Evolutionary conservation across 2,797 vertebrate genomes (phyloP).

Genomic region (Enteromius anoplus): DNA sequence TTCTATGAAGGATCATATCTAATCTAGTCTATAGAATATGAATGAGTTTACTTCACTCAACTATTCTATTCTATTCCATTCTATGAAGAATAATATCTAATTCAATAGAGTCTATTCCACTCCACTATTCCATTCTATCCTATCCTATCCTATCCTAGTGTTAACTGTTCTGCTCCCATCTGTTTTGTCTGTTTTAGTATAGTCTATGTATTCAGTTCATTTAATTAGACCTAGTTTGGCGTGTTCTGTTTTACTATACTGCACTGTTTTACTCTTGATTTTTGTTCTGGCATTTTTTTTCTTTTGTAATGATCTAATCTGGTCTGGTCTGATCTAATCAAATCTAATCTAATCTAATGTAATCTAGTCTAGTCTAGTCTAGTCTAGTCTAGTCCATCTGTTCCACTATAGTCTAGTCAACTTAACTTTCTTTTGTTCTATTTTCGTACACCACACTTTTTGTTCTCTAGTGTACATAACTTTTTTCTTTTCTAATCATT

Average conservation of each 20-base stretch:
- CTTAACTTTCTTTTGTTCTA: neutral
- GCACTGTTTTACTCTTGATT: neutral
- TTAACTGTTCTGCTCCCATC: neutral
- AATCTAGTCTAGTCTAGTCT: neutral
- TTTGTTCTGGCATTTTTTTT: neutral
- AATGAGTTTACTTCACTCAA: too few species aligned
- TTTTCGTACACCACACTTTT: neutral
- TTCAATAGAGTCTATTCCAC: too few species aligned
- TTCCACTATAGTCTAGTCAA: too few species aligned
- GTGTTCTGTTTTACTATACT: too few species aligned
- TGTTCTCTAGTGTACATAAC: neutral
- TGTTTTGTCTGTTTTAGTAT: neutral
- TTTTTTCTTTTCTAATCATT: neutral
- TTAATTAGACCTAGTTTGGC: neutral
- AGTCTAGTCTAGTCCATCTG: neutral
- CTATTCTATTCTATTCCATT: too few species aligned
- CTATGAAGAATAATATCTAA: too few species aligned
- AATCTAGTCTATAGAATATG: neutral
- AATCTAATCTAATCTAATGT: too few species aligned
- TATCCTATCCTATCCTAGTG: neutral
- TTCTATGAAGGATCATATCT: neutral
- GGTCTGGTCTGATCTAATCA: neutral
- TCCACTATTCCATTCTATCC: neutral
- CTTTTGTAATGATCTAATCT: neutral
- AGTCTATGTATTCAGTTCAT: neutral